phyloP scores from a whole-genome alignment of 2,113 vertebrate genomes.

The Gnathonemus echidnorhynchus region DNA sequence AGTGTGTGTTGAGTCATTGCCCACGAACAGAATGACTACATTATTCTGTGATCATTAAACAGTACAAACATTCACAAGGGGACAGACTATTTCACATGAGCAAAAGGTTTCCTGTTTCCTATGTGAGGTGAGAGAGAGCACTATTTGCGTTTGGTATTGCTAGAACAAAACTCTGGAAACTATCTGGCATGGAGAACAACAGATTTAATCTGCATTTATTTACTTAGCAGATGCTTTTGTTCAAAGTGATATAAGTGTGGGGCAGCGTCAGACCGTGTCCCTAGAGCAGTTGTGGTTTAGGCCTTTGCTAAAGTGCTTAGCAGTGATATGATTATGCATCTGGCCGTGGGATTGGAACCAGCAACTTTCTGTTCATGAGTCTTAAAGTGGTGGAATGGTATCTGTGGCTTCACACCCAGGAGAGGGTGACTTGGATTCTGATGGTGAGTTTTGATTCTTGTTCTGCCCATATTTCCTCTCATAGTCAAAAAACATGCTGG shows the following conservation, averaged over 20 bases:
- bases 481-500: not conserved
- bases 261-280: not conserved
- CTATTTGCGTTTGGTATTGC: not conserved
- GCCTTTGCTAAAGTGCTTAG: not conserved
- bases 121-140: not conserved
- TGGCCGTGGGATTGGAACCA: not conserved
- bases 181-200: not conserved
- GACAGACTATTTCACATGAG: not conserved
- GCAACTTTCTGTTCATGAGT: not conserved
- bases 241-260: not conserved
- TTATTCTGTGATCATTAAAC: not conserved
- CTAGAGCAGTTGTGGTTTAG: not conserved
- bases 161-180: not conserved
- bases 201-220: not conserved
- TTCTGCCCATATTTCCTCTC: not conserved
- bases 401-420: not conserved
- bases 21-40: not conserved
- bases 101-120: not conserved
- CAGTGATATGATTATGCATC: not conserved
- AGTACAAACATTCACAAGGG: not conserved
- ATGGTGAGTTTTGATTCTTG: not conserved
- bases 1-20: not conserved
- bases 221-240: not conserved
- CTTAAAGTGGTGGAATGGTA: not conserved
- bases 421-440: not conserved